These are phyloP conservation scores for Carlito syrichta DNA, from an alignment of 2,113 vertebrate genomes.

Conservation along the genomic window DNA sequence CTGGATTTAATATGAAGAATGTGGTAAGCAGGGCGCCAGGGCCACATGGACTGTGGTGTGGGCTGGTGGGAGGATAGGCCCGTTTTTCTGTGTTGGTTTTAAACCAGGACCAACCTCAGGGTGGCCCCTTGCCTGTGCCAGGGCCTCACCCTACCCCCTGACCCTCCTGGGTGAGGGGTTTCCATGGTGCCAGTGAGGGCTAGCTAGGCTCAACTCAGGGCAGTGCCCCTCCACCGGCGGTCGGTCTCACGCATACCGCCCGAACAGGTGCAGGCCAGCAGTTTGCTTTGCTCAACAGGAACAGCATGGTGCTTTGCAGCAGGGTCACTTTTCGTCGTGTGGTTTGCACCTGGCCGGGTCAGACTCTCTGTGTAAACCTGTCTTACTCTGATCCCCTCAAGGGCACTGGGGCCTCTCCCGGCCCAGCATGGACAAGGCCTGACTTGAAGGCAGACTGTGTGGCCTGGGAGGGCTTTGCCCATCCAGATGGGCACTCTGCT, in stretches of 20 bases:
- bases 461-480: neutral
- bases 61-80: neutral
- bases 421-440: neutral
- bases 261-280: neutral
- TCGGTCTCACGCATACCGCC: accelerated
- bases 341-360: neutral
- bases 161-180: neutral
- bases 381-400: too few species aligned
- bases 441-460: neutral
- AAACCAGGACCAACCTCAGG: neutral
- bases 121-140: neutral
- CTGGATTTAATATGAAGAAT: neutral
- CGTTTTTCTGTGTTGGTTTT: neutral
- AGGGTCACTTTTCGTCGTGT: accelerated
- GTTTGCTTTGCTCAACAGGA: neutral
- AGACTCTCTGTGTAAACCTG: neutral
- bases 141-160: neutral
- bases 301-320: neutral
- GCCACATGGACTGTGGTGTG: accelerated
- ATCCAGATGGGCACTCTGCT: neutral
- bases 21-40: neutral
- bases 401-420: neutral
- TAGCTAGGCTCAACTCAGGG: neutral
- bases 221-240: accelerated
- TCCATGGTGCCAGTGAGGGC: neutral